phyloP scores from a whole-genome alignment of 1,140 invertebrate genomes.

The Phortica variegata region DNA sequence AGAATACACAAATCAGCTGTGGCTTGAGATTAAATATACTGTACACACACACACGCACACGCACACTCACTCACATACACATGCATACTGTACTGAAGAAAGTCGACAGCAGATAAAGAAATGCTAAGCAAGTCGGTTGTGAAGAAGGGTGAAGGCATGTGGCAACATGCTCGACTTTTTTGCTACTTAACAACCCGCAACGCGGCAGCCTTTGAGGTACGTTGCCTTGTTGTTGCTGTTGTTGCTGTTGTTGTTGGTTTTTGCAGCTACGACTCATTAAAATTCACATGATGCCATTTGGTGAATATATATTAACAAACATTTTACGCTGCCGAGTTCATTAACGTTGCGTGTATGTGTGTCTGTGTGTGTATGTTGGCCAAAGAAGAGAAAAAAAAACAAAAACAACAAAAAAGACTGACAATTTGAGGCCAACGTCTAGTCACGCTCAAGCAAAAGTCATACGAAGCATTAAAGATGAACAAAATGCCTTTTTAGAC shows the following conservation, averaged over 20 bases:
- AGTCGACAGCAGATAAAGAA: no score
- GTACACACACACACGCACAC: no score
- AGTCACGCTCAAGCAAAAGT: background rate
- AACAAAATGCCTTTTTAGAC: no score
- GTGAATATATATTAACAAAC: conserved; percentile 33
- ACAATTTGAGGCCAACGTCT: background rate
- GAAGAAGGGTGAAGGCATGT: no score
- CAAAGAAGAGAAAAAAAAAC: background rate
- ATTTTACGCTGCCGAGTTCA: conserved; percentile 30
- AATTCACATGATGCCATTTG: conserved; percentile 39
- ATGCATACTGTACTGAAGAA: no score
- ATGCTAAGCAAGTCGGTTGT: no score
- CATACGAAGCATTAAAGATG: conserved; percentile 10
- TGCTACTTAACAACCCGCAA: no score
- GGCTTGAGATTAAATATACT: no score
- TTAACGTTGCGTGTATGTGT: conserved; percentile 31
- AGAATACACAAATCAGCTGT: conserved; percentile 1
- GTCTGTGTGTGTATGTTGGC: conserved; percentile 24
- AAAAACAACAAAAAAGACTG: no score
- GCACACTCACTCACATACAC: no score
- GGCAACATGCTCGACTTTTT: no score
- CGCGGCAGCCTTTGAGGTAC: background rate
- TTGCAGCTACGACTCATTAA: conserved; percentile 38
- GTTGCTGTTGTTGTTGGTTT: no score
- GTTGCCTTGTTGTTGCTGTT: conserved; percentile 5